phyloP scores from a whole-genome alignment of 2,113 vertebrate species.

The Montifringilla adamsi region DNA sequence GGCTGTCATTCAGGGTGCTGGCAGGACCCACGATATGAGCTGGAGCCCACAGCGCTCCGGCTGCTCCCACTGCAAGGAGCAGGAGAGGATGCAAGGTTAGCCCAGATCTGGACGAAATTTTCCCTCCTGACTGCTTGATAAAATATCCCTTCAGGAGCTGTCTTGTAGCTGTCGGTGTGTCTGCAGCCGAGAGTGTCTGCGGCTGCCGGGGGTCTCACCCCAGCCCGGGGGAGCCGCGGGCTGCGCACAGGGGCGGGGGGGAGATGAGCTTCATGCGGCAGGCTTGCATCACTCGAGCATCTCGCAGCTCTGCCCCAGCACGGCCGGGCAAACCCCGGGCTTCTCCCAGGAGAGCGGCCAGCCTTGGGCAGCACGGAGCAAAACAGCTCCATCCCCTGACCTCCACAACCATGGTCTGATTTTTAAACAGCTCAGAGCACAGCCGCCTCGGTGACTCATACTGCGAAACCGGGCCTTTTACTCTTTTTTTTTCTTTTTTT shows the following conservation, averaged over 20 bases:
- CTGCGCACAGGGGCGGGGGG: rapidly evolving
- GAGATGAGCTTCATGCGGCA: neutral
- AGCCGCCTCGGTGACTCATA: neutral
- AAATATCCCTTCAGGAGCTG: neutral
- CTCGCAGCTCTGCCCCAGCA: neutral
- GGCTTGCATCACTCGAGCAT: neutral
- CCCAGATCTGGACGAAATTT: neutral
- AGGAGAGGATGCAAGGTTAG: neutral
- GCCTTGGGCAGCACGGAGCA: neutral
- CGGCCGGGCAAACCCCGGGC: rapidly evolving
- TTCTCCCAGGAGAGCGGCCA: neutral
- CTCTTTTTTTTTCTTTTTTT: neutral
- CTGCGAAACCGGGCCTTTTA: neutral
- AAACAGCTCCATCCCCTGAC: neutral
- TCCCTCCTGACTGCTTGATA: neutral
- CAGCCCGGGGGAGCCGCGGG: neutral
- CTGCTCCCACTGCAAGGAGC: neutral
- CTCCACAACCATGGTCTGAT: neutral
- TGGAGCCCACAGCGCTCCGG: neutral
- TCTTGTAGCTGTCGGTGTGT: neutral
- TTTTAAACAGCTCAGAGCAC: neutral
- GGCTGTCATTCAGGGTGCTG: neutral
- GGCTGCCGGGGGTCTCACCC: neutral
- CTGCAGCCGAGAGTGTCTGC: neutral
- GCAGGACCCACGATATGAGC: rapidly evolving